Evolutionary conservation across 2,797 vertebrate genomes (phyloP), one percentile per base, ranked within the genome.

Genomic region (Gymnothorax javanicus): DNA sequence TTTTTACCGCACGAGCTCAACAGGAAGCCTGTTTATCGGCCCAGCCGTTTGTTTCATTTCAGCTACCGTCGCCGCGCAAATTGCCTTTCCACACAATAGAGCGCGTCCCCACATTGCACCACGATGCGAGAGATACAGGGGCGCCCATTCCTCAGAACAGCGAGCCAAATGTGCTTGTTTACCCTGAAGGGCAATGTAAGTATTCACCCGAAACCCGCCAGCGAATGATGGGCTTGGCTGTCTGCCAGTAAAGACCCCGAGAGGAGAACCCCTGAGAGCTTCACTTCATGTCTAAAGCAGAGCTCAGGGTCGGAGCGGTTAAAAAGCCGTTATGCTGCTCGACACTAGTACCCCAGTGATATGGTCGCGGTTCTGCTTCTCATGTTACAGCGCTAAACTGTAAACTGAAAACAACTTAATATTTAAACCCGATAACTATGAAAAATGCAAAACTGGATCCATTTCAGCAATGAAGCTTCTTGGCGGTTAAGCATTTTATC

Each of bases 1-100:
- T 12, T 27, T 43, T 33, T 59, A 27, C 82, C 25, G 25, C 82
- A 43, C 33, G 33, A 7, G 57, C 57, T 83, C 82, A 11, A 58
- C 82, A 60, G 82, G 56, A 83, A 83, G 82, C 57, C 82, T 33
- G 82, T 60, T 83, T 83, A 83, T 83, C 82, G 82, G 25, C n/a
- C 82, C 57, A 56, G 52, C 17, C n/a, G 57, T 60, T 83, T 83
- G 82, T 83, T 58, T 83, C 82, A 27, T 25, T 33, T 58, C 60
- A 15, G 82, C 82, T 15, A 13, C 82, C 57, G 12, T 17, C 12
- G 57, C 82, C 82, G 15, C 33, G 56, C 33, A 27, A 83, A 82
- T n/a, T 13, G 54, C 56, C 81, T 13, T 33, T 13, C 12, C 52
- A 83, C 56, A 83, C 56, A 83, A 83, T 27, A 27, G 11, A 59